Evolutionary conservation across 2,797 vertebrate genomes (phyloP).

Genomic region (Acipenser transmontanus): DNA sequence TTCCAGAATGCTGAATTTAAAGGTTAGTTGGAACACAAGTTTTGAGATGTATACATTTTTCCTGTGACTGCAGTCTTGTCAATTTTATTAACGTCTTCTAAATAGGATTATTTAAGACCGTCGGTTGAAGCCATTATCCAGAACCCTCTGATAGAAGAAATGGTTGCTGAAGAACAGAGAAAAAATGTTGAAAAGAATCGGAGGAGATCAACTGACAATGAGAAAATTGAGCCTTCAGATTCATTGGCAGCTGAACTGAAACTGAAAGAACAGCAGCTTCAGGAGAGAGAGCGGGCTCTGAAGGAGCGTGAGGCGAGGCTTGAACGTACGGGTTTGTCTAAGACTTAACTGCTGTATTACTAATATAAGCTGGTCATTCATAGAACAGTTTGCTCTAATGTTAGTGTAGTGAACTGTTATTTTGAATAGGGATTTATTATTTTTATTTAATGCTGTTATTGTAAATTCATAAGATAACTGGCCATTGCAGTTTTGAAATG

Average conservation of each 20-base stretch:
- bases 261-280: constrained; percentile 50
- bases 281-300: constrained; percentile 57
- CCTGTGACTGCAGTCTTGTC: background rate
- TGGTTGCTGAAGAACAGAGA: constrained; percentile 67
- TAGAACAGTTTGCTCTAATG: too few species aligned
- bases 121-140: constrained; percentile 90
- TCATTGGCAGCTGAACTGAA: constrained; percentile 42
- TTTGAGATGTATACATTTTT: background rate
- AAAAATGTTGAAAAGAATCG: constrained; percentile 43
- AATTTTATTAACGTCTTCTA: background rate
- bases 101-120: constrained; percentile 74
- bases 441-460: too few species aligned
- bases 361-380: too few species aligned
- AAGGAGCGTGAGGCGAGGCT: constrained; percentile 73
- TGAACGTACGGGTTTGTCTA: constrained; percentile 67
- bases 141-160: constrained; percentile 61
- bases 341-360: too few species aligned
- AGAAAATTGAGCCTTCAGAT: constrained; percentile 30
- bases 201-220: constrained; percentile 44
- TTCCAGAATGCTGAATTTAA: constrained; percentile 83
- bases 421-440: too few species aligned
- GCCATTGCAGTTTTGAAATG: background rate
- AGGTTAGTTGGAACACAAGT: constrained; percentile 51
- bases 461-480: too few species aligned
- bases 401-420: too few species aligned